Evolutionary conservation across 2,797 vertebrate species (phyloP).

Genomic region (Poecilia velifera): DNA sequence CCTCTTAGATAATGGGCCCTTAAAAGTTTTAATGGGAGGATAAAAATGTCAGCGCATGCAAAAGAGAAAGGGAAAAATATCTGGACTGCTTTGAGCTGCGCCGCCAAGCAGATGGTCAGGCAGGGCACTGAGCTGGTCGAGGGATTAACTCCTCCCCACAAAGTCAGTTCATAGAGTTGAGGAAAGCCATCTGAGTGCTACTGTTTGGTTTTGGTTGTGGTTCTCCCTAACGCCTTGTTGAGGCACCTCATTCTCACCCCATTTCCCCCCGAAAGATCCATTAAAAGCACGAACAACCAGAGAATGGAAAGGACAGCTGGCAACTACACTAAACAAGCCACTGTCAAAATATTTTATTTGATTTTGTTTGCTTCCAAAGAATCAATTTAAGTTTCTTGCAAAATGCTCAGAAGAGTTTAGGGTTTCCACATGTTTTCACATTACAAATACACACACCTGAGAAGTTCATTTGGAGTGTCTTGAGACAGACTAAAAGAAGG

Average conservation of each 20-base stretch:
- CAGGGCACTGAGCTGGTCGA: constrained; percentile 53
- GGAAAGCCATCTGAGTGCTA: constrained; percentile 60
- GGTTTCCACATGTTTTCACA: background rate
- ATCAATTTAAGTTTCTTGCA: background rate
- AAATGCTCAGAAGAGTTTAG: background rate
- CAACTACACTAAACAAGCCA: constrained; percentile 22
- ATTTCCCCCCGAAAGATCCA: constrained; percentile 36
- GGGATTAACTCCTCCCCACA: constrained; percentile 42
- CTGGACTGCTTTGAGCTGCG: constrained; percentile 55
- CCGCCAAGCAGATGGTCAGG: constrained; percentile 50
- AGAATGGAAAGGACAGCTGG: constrained; percentile 38
- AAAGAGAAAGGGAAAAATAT: constrained; percentile 69
- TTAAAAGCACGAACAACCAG: constrained; percentile 35
- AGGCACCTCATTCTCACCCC: constrained; percentile 40
- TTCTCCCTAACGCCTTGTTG: constrained; percentile 45
- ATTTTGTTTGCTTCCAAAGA: background rate
- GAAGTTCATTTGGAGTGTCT: background rate
- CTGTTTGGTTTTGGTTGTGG: constrained; percentile 61
- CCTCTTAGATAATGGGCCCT: constrained; percentile 80
- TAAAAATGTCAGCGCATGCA: constrained; percentile 83
- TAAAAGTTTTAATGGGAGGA: constrained; percentile 83
- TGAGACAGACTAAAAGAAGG: background rate
- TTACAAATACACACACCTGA: background rate
- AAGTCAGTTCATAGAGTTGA: constrained; percentile 34
- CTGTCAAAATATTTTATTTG: constrained; percentile 14